Conservation (phyloP, 1,140 invertebrate species). For the Cotesia vestalis region DNA sequence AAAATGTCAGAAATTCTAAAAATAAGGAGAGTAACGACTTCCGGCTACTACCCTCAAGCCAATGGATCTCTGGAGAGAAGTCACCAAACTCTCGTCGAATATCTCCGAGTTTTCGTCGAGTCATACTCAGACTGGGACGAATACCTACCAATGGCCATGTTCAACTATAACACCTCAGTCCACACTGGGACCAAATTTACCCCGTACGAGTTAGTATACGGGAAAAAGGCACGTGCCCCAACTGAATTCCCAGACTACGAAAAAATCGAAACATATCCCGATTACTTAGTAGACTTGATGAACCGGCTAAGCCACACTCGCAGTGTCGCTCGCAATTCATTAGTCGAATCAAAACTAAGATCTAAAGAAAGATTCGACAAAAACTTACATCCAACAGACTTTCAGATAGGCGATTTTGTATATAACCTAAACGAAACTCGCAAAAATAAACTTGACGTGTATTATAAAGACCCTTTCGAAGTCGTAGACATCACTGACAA, state of each 20-base stretch:
- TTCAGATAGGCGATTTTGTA: background rate
- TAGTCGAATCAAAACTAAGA: background rate
- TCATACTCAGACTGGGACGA: background rate
- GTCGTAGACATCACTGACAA: background rate
- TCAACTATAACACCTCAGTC: slow-evolving; percentile 15
- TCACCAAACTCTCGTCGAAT: slow-evolving; percentile 10
- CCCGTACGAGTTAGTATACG: slow-evolving; percentile 18
- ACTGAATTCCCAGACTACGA: background rate
- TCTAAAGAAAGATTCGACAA: slow-evolving; percentile 14
- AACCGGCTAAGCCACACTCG: background rate
- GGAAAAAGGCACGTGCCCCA: background rate
- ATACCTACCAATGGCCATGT: slow-evolving; percentile 21
- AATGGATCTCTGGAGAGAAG: slow-evolving; percentile 23
- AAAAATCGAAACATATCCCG: slow-evolving; percentile 12
- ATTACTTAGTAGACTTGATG: background rate
- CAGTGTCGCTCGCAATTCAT: background rate
- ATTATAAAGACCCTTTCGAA: slow-evolving; percentile 8
- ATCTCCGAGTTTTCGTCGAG: background rate
- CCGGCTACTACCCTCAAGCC: slow-evolving; percentile 28
- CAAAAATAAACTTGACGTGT: slow-evolving; percentile 1
- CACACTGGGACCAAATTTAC: slow-evolving; percentile 17
- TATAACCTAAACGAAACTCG: background rate
- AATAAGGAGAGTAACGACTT: slow-evolving; percentile 19
- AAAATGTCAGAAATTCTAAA: slow-evolving; percentile 44
- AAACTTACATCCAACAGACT: background rate